Evolutionary conservation across 2,888 invertebrate species (phyloP).

Genomic region (Ochropleura leucogaster): DNA sequence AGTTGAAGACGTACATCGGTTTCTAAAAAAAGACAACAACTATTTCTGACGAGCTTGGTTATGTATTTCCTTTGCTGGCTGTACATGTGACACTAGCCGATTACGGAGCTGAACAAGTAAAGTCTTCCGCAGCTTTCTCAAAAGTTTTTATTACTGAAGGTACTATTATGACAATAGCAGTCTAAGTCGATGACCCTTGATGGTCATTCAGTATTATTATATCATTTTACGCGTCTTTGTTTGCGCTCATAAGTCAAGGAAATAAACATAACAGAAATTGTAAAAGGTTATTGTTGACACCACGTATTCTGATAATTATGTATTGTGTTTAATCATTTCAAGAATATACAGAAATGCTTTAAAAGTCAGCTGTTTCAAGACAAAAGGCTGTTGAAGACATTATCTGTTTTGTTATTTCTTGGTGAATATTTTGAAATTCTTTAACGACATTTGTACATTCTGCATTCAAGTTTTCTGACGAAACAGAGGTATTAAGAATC

Average conservation of each 20-base stretch:
- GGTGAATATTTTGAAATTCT: constrained; percentile 22
- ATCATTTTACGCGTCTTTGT: constrained; percentile 54
- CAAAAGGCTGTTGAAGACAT: constrained; percentile 44
- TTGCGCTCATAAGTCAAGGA: constrained; percentile 10
- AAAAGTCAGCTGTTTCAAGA: constrained; percentile 28
- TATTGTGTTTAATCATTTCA: constrained; percentile 45
- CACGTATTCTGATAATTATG: constrained; percentile 44
- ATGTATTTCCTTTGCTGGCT: no score
- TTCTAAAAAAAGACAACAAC: no score
- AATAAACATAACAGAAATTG: constrained; percentile 21
- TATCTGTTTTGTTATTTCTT: constrained; percentile 16
- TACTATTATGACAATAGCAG: constrained; percentile 2
- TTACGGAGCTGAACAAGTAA: not conserved
- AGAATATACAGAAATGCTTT: constrained; percentile 31
- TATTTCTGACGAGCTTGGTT: no score
- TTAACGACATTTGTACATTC: constrained; percentile 4
- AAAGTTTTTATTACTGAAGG: not conserved
- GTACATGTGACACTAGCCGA: not conserved
- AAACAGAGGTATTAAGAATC: not conserved
- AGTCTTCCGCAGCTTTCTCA: constrained; percentile 3
- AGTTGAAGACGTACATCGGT: no score
- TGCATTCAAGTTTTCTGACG: constrained; percentile 1
- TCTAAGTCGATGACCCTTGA: constrained; percentile 1
- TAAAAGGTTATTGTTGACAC: constrained; percentile 46
- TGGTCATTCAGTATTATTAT: constrained; percentile 26